Evolutionary conservation across 2,888 invertebrate genomes (phyloP).

Genomic region (Thecophora atra): DNA sequence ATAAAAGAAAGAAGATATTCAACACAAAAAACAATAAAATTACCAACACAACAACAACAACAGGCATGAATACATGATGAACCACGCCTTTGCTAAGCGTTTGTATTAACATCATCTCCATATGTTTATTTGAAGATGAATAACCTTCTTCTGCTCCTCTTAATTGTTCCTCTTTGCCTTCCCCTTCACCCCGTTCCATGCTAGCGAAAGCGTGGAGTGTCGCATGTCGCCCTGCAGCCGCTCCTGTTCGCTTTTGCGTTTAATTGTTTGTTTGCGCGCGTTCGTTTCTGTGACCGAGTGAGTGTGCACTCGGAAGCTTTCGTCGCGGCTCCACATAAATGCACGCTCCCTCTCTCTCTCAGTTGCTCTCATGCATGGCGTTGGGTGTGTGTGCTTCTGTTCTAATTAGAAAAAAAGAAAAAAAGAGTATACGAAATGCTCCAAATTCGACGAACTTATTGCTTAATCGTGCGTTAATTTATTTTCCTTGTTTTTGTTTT

Average conservation of each 20-base stretch:
- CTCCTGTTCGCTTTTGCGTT: neutral
- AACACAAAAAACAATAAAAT: constrained; percentile 21
- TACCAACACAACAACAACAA: neutral
- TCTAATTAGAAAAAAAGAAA: constrained; percentile 17
- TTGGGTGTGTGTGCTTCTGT: neutral
- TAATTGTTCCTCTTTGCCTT: neutral
- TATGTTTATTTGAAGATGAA: constrained; percentile 10
- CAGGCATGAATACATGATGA: constrained; percentile 18
- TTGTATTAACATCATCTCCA: neutral
- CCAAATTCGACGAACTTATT: constrained; percentile 41
- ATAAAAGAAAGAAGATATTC: too few species aligned
- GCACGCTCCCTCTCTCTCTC: constrained; percentile 9
- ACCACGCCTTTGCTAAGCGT: constrained; percentile 8
- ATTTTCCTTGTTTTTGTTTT: constrained; percentile 37
- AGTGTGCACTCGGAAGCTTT: constrained; percentile 18
- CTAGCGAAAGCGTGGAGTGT: neutral
- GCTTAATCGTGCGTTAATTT: constrained; percentile 45
- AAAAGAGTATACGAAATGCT: constrained; percentile 26
- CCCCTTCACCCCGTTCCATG: neutral
- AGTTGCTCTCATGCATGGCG: neutral
- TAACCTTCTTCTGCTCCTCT: neutral
- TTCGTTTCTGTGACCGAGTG: constrained; percentile 12
- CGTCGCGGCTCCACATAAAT: constrained; percentile 6
- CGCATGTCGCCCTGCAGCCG: neutral
- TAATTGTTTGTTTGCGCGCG: neutral